Percentiles rank a stretch among this genome's conserved stretches.
Evolutionary conservation across 2,888 invertebrate species (phyloP).

Genomic region (Trisateles emortualis): DNA sequence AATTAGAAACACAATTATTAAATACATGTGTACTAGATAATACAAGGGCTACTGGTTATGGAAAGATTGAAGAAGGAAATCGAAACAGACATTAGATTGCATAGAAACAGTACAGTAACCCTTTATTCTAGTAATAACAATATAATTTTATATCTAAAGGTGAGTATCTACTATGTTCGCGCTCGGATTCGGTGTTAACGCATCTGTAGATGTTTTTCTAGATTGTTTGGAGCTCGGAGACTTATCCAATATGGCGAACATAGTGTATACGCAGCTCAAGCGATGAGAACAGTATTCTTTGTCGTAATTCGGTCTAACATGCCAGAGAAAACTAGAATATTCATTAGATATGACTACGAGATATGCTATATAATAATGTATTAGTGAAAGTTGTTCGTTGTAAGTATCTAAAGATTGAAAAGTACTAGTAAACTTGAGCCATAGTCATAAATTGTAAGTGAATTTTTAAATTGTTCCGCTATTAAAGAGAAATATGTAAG

Average conservation of each 20-base stretch:
- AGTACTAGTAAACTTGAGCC: slow-evolving; percentile 62
- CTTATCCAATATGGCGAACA: background rate
- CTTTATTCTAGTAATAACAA: slow-evolving; percentile 21
- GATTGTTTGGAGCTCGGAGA: background rate
- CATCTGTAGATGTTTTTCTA: background rate
- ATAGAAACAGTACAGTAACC: slow-evolving; percentile 16
- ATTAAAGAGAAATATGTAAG: slow-evolving; percentile 67
- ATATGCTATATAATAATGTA: slow-evolving; percentile 75
- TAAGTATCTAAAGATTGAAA: slow-evolving; percentile 68
- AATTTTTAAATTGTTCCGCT: slow-evolving; percentile 63
- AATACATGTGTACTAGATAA: slow-evolving; percentile 22
- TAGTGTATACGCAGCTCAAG: background rate
- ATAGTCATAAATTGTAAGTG: slow-evolving; percentile 58
- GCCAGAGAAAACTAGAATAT: slow-evolving; percentile 52
- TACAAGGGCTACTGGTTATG: slow-evolving; percentile 24
- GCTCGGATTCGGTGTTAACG: too few relatives aligned
- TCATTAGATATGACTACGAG: slow-evolving; percentile 78
- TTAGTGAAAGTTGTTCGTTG: slow-evolving; percentile 72
- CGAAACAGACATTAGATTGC: background rate
- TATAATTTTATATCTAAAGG: slow-evolving; percentile 6
- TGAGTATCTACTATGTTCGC: background rate
- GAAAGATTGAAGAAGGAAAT: slow-evolving; percentile 11
- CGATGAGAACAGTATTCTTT: slow-evolving; percentile 14
- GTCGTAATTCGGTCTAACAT: slow-evolving; percentile 36
- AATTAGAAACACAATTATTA: slow-evolving; percentile 40